Evolutionary conservation across 2,797 vertebrate genomes (phyloP).

Genomic region (Eidolon dupreanum): DNA sequence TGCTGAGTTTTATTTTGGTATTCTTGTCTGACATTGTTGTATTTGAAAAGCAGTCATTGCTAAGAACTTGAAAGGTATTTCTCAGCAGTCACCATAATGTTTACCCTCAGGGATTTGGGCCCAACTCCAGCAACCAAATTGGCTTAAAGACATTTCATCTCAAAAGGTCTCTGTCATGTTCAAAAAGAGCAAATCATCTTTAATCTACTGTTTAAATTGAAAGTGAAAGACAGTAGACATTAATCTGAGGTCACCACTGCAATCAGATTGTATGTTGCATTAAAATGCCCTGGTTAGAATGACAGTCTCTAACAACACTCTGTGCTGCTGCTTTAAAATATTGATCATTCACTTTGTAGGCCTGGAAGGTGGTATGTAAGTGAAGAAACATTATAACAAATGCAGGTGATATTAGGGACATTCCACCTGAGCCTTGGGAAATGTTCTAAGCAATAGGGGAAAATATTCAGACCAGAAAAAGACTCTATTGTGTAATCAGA

Average conservation of each 20-base stretch:
- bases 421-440: not conserved
- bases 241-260: slow-evolving; percentile 58
- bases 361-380: not conserved
- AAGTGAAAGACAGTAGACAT: slow-evolving; percentile 64
- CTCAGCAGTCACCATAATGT: not conserved
- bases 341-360: slow-evolving; percentile 49
- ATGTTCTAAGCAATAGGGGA: not conserved
- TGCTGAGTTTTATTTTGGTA: not conserved
- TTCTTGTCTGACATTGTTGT: not conserved
- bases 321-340: slow-evolving; percentile 24
- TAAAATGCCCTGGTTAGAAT: slow-evolving; percentile 14
- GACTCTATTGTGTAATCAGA: not conserved
- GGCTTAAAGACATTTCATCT: slow-evolving; percentile 74
- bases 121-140: slow-evolving; percentile 67
- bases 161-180: slow-evolving; percentile 74
- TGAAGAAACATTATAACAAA: not conserved
- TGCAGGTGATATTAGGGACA: slow-evolving; percentile 1
- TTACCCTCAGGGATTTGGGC: slow-evolving; percentile 64
- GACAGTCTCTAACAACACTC: not conserved
- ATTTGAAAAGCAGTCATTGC: not conserved
- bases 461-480: not conserved
- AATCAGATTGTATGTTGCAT: not conserved
- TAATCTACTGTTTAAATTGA: slow-evolving; percentile 75
- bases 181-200: slow-evolving; percentile 75
- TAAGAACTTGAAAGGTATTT: slow-evolving; percentile 57